These are phyloP conservation scores for Flexamia atlantica DNA, from an alignment of 2,888 invertebrate species.

Conservation along the genomic window DNA sequence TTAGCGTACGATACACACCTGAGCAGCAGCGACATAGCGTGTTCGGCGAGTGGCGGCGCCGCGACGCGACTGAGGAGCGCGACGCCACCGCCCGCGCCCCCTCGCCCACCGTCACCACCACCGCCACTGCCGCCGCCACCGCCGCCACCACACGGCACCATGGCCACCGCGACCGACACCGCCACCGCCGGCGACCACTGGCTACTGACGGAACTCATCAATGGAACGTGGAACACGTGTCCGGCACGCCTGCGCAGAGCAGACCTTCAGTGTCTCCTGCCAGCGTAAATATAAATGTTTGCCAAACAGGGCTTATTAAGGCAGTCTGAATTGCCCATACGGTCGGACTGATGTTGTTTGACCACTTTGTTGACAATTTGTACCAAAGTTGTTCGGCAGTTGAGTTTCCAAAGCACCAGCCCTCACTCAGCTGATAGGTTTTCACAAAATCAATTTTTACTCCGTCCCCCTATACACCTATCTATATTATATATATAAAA, in stretches of 20 bases:
- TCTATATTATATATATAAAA: no score
- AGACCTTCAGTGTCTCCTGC: no score
- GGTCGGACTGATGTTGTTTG: no score
- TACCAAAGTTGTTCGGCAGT: no score
- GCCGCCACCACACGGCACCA: neutral
- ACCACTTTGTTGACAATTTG: no score
- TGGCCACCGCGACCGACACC: neutral
- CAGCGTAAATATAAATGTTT: no score
- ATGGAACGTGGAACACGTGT: neutral
- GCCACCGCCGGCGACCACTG: neutral
- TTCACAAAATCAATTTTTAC: no score
- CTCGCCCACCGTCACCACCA: neutral
- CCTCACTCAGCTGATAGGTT: no score
- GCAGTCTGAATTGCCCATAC: no score
- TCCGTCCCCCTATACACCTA: no score
- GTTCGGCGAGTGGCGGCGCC: neutral
- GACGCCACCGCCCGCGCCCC: neutral
- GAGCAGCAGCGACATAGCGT: neutral
- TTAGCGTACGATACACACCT: neutral
- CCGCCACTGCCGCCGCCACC: neutral
- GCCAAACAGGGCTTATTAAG: no score
- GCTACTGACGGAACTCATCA: neutral
- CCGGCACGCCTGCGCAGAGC: neutral
- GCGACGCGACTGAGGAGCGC: constrained; percentile 4
- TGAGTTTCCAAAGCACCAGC: no score